Conservation (phyloP, 2,888 invertebrate genomes). For the Apotomis betuletana region DNA sequence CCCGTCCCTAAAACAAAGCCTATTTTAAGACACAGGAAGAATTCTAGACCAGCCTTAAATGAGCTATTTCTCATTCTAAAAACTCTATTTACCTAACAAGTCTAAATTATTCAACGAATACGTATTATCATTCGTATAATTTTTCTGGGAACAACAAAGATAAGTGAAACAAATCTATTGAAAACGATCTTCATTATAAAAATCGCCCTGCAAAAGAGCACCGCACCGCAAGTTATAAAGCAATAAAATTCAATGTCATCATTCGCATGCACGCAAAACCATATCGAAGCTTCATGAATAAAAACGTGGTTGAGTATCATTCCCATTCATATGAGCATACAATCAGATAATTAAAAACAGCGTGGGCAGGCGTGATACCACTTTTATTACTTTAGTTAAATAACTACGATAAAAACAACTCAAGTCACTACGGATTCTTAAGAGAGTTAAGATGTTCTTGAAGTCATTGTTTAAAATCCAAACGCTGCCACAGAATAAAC, state of each 20-base stretch:
- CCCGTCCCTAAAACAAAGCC: no score
- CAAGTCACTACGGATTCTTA: neutral
- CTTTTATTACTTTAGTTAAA: constrained; percentile 47
- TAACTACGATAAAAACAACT: constrained; percentile 2
- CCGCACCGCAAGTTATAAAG: constrained; percentile 5
- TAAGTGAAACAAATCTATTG: no score
- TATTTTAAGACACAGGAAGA: no score
- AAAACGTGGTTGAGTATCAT: constrained; percentile 49
- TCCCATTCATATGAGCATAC: constrained; percentile 64
- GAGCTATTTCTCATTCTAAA: no score
- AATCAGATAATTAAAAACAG: constrained; percentile 66
- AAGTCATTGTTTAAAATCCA: constrained; percentile 6
- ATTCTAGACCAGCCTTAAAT: no score
- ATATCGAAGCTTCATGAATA: constrained; percentile 34
- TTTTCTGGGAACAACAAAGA: neutral
- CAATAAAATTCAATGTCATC: constrained; percentile 32
- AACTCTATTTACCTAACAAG: no score
- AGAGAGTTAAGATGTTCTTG: neutral
- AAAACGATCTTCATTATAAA: neutral
- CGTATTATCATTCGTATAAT: neutral
- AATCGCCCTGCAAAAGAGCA: constrained; percentile 1
- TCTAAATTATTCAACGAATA: neutral
- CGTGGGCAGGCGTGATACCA: constrained; percentile 61
- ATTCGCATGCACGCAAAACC: constrained; percentile 26
- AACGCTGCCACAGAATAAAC: constrained; percentile 49